Percentiles rank a stretch among this genome's conserved stretches.
These are phyloP conservation scores for Choreutis nemorana DNA, from an alignment of 2,888 invertebrate genomes.

Conservation along the genomic window DNA sequence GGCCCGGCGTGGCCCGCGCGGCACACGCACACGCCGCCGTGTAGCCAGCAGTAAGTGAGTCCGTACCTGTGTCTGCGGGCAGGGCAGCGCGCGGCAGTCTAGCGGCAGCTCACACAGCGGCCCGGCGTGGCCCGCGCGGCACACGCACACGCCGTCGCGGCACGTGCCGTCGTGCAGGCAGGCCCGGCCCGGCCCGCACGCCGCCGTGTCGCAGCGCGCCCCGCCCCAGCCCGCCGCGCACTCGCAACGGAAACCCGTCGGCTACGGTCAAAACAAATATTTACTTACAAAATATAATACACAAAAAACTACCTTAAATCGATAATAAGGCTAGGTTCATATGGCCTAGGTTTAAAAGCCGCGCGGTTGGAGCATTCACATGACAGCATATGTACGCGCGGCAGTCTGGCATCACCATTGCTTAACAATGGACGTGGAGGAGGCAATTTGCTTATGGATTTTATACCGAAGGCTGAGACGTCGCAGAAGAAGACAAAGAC, in stretches of 20 bases:
- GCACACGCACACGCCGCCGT: constrained; percentile 26
- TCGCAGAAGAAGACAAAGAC: too few species aligned
- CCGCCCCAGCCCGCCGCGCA: constrained; percentile 77
- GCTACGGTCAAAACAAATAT: constrained; percentile 23
- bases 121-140: constrained; percentile 65
- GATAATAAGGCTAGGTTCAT: too few species aligned
- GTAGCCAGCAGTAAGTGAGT: too few species aligned
- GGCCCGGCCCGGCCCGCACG: constrained; percentile 63
- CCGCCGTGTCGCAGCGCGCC: constrained; percentile 58
- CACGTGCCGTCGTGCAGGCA: constrained; percentile 73
- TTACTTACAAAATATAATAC: too few species aligned
- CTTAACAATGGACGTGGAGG: constrained; percentile 4
- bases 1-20: constrained; percentile 27
- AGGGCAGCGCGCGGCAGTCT: constrained; percentile 68
- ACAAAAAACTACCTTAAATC: too few species aligned
- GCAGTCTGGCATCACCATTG: too few species aligned
- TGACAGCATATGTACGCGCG: too few species aligned
- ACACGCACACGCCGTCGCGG: constrained; percentile 29
- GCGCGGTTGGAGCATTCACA: too few species aligned
- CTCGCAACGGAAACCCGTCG: constrained; percentile 68
- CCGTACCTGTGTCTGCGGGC: constrained; percentile 19
- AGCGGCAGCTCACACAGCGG: constrained; percentile 70
- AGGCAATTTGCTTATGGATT: constrained; percentile 5
- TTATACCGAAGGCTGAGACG: constrained; percentile 5
- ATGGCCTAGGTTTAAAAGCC: too few species aligned